These are phyloP conservation scores for Cacoxenus indagator DNA, from an alignment of 2,888 invertebrate species.

Conservation along the genomic window DNA sequence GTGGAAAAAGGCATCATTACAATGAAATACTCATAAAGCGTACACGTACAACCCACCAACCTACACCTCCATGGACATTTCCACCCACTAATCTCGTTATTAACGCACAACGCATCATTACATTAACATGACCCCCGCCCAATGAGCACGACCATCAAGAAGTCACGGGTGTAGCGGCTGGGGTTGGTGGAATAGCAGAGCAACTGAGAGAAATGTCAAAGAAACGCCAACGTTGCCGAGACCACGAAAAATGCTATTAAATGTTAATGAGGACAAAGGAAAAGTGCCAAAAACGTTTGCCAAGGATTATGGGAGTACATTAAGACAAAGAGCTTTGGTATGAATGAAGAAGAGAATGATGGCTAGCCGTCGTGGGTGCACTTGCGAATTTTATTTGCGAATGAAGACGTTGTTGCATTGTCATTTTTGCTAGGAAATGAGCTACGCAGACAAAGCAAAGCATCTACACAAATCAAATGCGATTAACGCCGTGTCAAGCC, in stretches of 20 bases:
- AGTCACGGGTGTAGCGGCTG: background rate
- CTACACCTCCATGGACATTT: background rate
- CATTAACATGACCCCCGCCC: constrained; percentile 23
- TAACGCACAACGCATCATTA: constrained; percentile 31
- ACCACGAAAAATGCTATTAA: constrained; percentile 29
- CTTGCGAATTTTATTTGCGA: constrained; percentile 24
- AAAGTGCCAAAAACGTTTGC: constrained; percentile 33
- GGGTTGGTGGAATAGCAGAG: background rate
- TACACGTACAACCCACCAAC: background rate
- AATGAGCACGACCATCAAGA: background rate
- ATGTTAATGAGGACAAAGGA: constrained; percentile 33
- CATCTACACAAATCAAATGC: constrained; percentile 28
- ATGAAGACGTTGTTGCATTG: constrained; percentile 16
- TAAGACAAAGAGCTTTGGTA: background rate
- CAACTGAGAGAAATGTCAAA: background rate
- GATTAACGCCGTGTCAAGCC: constrained; percentile 27
- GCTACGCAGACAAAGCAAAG: background rate
- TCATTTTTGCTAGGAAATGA: constrained; percentile 12
- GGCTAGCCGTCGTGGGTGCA: background rate
- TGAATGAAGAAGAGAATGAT: constrained; percentile 9
- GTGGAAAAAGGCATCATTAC: background rate
- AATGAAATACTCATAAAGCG: background rate
- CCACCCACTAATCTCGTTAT: constrained; percentile 31
- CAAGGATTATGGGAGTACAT: constrained; percentile 32
- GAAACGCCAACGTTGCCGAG: background rate